These are phyloP conservation scores for Petrolisthes manimaculis DNA, from an alignment of 2,888 invertebrate species.

Conservation along the genomic window DNA sequence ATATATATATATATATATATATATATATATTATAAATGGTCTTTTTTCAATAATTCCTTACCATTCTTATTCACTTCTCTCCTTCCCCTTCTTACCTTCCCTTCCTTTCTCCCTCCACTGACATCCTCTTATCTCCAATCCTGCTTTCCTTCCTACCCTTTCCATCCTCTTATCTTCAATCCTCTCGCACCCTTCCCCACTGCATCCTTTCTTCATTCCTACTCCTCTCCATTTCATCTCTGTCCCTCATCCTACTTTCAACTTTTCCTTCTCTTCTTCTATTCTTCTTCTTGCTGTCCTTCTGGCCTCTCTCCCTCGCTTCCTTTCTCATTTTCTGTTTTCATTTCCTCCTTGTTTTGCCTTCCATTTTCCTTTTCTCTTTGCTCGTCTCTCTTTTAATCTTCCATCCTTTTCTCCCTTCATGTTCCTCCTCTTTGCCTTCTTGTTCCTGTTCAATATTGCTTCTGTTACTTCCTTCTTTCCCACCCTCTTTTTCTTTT, in stretches of 20 bases:
- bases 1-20: no score
- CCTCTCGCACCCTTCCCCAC: background rate
- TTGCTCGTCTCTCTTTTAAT: background rate
- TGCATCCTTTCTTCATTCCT: background rate
- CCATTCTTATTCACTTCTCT: background rate
- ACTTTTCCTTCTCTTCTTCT: background rate
- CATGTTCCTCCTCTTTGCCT: background rate
- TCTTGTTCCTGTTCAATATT: background rate
- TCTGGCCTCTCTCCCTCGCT: background rate
- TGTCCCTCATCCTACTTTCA: background rate
- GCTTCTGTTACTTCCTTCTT: background rate
- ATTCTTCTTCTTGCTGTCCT: background rate
- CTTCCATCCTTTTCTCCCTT: background rate
- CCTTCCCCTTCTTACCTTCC: background rate
- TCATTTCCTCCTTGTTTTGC: background rate
- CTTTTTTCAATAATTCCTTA: no score
- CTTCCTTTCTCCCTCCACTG: conserved; percentile 1
- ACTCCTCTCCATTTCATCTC: background rate
- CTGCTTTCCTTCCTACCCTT: background rate
- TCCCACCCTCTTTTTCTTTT: background rate
- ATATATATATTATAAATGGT: no score
- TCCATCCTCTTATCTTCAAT: conserved; percentile 2
- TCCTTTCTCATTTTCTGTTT: background rate
- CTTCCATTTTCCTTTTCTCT: conserved; percentile 1
- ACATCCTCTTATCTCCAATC: background rate